phyloP scores from a whole-genome alignment of 2,797 vertebrate species.

The Garrulus glandarius region DNA sequence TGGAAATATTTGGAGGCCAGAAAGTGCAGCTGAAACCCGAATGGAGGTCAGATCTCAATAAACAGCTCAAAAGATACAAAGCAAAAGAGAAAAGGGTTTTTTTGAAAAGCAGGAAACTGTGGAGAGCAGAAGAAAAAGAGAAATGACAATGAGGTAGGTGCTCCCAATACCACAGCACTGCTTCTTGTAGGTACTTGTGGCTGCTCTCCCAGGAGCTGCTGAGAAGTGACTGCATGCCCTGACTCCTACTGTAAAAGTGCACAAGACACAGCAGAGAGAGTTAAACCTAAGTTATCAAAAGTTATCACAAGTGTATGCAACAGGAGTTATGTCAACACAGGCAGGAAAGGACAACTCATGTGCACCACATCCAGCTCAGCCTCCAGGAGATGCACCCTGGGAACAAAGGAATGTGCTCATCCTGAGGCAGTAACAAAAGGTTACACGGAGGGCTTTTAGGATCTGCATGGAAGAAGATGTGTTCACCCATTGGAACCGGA shows the following conservation, averaged over 20 bases:
- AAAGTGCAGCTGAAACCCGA: background rate
- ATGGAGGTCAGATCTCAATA: background rate
- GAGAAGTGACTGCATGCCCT: background rate
- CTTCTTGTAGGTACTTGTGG: background rate
- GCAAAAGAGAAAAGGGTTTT: background rate
- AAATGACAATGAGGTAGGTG: background rate
- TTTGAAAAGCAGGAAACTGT: background rate
- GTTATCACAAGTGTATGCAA: background rate
- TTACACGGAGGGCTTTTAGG: background rate
- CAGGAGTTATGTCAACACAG: background rate
- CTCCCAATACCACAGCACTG: background rate
- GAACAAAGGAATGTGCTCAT: background rate
- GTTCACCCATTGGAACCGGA: background rate
- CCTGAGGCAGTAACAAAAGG: background rate
- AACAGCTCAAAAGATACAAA: background rate
- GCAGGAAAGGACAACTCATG: background rate
- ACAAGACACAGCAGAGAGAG: background rate
- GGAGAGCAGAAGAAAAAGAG: background rate
- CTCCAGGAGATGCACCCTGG: accelerated
- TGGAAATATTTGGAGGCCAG: background rate
- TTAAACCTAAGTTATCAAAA: background rate
- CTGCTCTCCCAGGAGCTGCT: background rate
- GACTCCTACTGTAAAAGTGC: background rate
- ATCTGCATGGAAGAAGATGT: background rate
- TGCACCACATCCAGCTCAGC: background rate